phyloP scores from a whole-genome alignment of 2,888 invertebrate species.

The Rhingia rostrata region DNA sequence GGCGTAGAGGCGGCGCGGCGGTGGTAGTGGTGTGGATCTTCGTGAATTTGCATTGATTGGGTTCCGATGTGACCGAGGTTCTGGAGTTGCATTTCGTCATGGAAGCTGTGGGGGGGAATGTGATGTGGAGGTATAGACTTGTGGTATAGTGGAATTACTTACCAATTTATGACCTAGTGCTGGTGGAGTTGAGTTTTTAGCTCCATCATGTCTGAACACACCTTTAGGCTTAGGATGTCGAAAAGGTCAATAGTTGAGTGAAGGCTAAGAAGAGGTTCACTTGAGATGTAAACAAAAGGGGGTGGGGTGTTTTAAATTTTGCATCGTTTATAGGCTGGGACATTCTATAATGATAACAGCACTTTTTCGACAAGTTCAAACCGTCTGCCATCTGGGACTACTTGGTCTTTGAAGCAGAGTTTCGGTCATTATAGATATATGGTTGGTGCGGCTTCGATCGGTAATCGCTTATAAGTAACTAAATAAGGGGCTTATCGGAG shows the following conservation, averaged over 20 bases:
- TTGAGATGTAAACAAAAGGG: neutral
- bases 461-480: no score
- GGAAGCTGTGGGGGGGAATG: neutral
- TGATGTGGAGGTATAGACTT: neutral
- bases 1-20: no score
- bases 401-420: no score
- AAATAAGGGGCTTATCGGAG: no score
- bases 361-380: no score
- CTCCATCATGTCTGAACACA: conserved; percentile 5
- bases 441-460: no score
- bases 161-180: conserved; percentile 21
- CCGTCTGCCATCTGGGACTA: no score
- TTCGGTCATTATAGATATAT: no score
- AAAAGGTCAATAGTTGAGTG: conserved; percentile 5
- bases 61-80: conserved; percentile 18
- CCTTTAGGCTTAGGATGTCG: conserved; percentile 3
- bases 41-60: conserved; percentile 67
- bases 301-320: no score
- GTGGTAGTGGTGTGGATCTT: conserved; percentile 17
- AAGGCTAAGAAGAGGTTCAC: neutral
- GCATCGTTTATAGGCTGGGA: no score
- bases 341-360: no score
- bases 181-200: conserved; percentile 2
- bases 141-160: conserved; percentile 18
- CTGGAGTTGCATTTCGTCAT: neutral